These are phyloP conservation scores for Amphilophus citrinellus DNA, from an alignment of 2,113 vertebrate genomes.

Conservation along the genomic window DNA sequence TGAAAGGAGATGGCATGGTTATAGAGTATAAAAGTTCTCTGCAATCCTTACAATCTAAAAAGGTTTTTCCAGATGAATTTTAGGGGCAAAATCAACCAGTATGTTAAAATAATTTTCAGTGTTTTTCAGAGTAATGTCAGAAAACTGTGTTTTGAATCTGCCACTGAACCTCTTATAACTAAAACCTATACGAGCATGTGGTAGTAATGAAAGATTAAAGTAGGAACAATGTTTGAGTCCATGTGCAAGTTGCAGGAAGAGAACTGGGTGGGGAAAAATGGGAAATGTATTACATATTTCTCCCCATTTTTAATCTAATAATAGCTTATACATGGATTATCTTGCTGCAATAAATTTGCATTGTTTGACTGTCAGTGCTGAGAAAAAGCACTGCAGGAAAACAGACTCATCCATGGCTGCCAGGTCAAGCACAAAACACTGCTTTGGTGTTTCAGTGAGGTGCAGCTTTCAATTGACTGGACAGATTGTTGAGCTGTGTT, in stretches of 20 bases:
- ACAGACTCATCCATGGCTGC: conserved; percentile 30
- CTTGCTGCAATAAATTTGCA: conserved; percentile 42
- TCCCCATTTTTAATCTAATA: conserved; percentile 38
- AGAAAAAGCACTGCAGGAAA: conserved; percentile 42
- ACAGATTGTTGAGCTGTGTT: conserved; percentile 22
- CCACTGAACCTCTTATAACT: too few species aligned
- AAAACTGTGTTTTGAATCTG: too few species aligned
- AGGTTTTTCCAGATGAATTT: too few species aligned
- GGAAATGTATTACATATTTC: conserved; percentile 23
- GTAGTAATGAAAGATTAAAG: background rate
- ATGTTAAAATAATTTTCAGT: too few species aligned
- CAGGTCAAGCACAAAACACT: conserved; percentile 45
- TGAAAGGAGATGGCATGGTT: too few species aligned
- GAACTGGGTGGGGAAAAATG: background rate
- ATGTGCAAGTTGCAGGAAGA: background rate
- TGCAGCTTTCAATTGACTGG: conserved; percentile 33
- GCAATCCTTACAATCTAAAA: too few species aligned
- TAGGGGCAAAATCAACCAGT: too few species aligned
- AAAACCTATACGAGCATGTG: background rate
- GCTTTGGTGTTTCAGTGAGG: conserved; percentile 45
- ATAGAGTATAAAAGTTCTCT: too few species aligned
- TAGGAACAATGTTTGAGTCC: conserved; percentile 22
- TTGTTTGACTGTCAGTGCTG: conserved; percentile 22
- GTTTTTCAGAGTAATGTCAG: too few species aligned
- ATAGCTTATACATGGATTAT: conserved; percentile 28